phyloP scores from a whole-genome alignment of 1,140 invertebrate species.

The Brachionus koreanus region DNA sequence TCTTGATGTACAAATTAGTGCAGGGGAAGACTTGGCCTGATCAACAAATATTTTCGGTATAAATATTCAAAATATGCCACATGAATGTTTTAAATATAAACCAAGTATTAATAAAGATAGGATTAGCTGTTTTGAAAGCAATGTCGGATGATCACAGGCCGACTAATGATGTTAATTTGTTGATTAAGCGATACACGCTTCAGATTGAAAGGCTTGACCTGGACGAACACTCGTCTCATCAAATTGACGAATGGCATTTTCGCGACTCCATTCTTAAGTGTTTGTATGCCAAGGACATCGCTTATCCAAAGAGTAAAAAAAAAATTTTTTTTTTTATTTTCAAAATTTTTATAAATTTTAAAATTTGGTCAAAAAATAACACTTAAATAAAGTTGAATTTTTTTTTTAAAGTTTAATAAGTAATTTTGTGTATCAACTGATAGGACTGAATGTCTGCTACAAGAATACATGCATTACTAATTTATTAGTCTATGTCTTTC shows the following conservation, averaged over 20 bases:
- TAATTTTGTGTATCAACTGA: no score
- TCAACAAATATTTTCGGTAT: background rate
- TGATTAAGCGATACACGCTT: slow-evolving; percentile 24
- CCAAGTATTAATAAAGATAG: background rate
- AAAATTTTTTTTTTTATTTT: background rate
- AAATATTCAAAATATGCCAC: background rate
- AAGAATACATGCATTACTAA: no score
- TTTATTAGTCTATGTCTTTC: no score
- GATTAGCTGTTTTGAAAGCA: slow-evolving; percentile 24
- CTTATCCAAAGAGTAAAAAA: background rate
- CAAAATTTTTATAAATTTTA: no score
- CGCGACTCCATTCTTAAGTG: slow-evolving; percentile 30
- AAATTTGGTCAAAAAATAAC: no score
- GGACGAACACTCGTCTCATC: background rate
- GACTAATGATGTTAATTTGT: background rate
- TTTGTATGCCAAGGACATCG: background rate
- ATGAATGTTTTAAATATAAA: background rate
- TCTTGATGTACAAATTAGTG: background rate
- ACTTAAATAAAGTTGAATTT: no score
- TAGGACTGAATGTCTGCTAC: no score
- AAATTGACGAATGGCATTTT: slow-evolving; percentile 18
- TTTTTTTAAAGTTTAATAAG: no score
- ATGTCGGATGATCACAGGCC: background rate
- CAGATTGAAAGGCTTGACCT: background rate
- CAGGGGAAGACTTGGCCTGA: background rate